Evolutionary conservation across 2,797 vertebrate species (phyloP).

Genomic region (Tapirus indicus): DNA sequence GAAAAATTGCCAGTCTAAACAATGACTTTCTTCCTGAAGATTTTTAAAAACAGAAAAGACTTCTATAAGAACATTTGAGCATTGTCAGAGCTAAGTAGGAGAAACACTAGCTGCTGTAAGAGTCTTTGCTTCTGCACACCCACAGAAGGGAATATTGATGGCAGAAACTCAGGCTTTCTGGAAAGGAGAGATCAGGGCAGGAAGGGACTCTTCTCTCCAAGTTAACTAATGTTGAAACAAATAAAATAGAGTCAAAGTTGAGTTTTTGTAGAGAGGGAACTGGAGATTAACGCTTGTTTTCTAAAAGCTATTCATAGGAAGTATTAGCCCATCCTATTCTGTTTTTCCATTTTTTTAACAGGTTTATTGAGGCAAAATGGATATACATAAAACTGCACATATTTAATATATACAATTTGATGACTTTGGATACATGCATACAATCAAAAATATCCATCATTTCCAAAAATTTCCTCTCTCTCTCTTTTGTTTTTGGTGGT

Average conservation of each 20-base stretch:
- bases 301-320: background rate
- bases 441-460: background rate
- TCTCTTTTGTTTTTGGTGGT: background rate
- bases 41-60: background rate
- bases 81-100: background rate
- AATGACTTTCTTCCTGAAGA: background rate
- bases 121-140: background rate
- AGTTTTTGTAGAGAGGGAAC: background rate
- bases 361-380: background rate
- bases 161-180: background rate
- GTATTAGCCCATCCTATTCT: background rate
- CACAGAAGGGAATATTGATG: background rate
- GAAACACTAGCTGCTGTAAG: background rate
- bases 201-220: background rate
- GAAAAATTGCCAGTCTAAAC: background rate
- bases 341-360: background rate
- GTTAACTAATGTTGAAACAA: background rate
- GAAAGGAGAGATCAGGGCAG: background rate
- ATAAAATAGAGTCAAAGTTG: background rate
- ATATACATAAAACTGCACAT: background rate
- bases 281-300: slow-evolving; percentile 19
- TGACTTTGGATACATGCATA: background rate
- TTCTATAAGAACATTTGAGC: background rate
- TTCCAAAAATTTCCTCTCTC: background rate
- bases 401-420: background rate